Percentiles rank a stretch among this genome's conserved stretches.
phyloP scores from a whole-genome alignment of 2,888 invertebrate species.

The Liposcelis brunnea region DNA sequence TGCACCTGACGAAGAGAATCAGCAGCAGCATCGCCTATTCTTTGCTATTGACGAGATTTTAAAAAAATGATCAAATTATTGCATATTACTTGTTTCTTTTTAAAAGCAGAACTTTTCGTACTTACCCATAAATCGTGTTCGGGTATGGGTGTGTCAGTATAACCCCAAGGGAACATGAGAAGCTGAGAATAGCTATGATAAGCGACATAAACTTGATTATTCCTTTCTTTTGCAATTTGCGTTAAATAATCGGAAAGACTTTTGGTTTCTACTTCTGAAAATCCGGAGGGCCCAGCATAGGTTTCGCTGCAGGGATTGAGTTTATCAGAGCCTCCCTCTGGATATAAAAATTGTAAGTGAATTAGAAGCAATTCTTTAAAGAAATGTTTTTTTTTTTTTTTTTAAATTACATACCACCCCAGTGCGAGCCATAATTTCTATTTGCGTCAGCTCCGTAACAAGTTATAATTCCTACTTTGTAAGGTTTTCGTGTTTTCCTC shows the following conservation, averaged over 20 bases:
- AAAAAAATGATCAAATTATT: neutral
- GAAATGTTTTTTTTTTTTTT: no score
- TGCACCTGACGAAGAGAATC: slow-evolving; percentile 35
- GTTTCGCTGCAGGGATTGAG: slow-evolving; percentile 28
- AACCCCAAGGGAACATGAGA: slow-evolving; percentile 20
- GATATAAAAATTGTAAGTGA: neutral
- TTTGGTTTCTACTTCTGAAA: slow-evolving; percentile 31
- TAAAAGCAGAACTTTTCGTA: neutral
- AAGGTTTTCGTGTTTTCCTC: slow-evolving; percentile 23
- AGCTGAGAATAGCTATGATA: slow-evolving; percentile 27
- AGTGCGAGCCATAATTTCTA: slow-evolving; percentile 29
- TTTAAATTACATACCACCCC: no score
- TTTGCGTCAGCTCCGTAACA: slow-evolving; percentile 30
- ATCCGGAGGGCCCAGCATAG: slow-evolving; percentile 28
- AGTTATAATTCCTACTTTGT: neutral
- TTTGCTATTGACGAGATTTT: slow-evolving; percentile 25
- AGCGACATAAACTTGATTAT: slow-evolving; percentile 26
- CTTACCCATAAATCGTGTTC: slow-evolving; percentile 17
- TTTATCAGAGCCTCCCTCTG: slow-evolving; percentile 24
- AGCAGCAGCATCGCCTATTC: slow-evolving; percentile 31
- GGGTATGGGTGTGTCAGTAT: slow-evolving; percentile 15
- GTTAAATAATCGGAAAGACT: slow-evolving; percentile 26
- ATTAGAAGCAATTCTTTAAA: neutral
- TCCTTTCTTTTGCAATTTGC: slow-evolving; percentile 15
- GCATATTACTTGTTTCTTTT: no score